Base-by-base conservation (phyloP, 2,113 vertebrate species). In the Lophochroa leadbeateri region DNA sequence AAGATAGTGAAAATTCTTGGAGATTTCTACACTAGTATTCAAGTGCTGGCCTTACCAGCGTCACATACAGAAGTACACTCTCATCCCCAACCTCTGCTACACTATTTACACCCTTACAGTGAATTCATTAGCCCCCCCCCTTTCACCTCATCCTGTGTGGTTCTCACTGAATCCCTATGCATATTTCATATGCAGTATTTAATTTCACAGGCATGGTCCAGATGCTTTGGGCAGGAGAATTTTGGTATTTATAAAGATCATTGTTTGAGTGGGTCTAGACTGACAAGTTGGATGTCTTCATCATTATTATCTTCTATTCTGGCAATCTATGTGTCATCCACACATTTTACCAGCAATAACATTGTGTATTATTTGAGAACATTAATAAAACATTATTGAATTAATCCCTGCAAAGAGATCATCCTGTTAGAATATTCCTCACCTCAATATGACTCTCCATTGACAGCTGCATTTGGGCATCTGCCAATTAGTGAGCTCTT, bases 351-450 rank as follows among this genome's bases (percentile, higher is more conserved):
- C 49, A 92, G 47, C 68, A 63, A 47, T 68, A 39, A 78, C 84
- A 78, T 6, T 81, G 29, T 68, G 49, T 88, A 60, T 91, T 88
- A 77, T 95, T 82, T 5, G 46, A 94, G 27, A 90, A 3, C 37
- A 86, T 95, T 90, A 93, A 92, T 92, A 93, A 96, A 95, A 78
- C 44, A 31, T 93, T 55, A 86, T 71, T 88, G 65, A 94, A 91
- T 88, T 91, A 94, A 92, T 78, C 68, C 35, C 71, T 88, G 58
- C 44, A 77, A 86, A 77, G 46, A 24, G 53, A 90, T 92, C 80
- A 88, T 64, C 64, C 50, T 78, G 17, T 92, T 70, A 86, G 60
- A 94, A 78, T 81, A 63, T 92, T 90, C 28, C 43, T 94, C 49
- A 58, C 50, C 90, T 88, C 31, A 52, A 0, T n/a, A 63, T 43